These are phyloP conservation scores for Caracal caracal DNA, from an alignment of 2,113 vertebrate species.

Conservation along the genomic window DNA sequence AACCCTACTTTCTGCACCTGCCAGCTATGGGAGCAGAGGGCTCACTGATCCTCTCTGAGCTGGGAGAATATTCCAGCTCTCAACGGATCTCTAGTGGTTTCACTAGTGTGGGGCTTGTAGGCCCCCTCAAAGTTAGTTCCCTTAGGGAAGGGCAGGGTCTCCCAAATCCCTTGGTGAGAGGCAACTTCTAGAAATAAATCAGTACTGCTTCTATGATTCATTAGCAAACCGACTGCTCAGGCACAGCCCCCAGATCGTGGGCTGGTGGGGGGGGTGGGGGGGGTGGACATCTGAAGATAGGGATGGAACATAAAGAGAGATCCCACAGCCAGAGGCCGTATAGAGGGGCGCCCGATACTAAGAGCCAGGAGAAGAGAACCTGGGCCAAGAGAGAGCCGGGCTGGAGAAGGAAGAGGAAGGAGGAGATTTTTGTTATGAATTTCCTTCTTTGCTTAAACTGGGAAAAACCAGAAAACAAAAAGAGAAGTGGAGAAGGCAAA, in stretches of 20 bases:
- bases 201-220: neutral
- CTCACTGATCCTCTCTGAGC: neutral
- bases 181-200: neutral
- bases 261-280: no score
- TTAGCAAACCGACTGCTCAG: neutral
- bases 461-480: slow-evolving; percentile 41
- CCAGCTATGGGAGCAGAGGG: neutral
- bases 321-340: neutral
- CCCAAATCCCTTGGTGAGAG: neutral
- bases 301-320: neutral
- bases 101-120: neutral
- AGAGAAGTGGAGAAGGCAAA: neutral
- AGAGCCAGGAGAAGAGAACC: neutral
- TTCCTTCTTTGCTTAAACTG: slow-evolving; percentile 51
- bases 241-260: neutral
- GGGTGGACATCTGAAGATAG: neutral
- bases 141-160: neutral
- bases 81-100: neutral
- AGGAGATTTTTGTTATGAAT: neutral
- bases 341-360: neutral
- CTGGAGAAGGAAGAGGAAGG: neutral
- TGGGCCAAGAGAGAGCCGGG: neutral
- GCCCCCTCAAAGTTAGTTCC: neutral
- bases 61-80: neutral
- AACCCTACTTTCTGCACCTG: neutral